Percentiles rank a stretch among this genome's conserved stretches.
These are phyloP conservation scores for Leptinotarsa defecta DNA, from an alignment of 1,140 invertebrate genomes.

Conservation along the genomic window DNA sequence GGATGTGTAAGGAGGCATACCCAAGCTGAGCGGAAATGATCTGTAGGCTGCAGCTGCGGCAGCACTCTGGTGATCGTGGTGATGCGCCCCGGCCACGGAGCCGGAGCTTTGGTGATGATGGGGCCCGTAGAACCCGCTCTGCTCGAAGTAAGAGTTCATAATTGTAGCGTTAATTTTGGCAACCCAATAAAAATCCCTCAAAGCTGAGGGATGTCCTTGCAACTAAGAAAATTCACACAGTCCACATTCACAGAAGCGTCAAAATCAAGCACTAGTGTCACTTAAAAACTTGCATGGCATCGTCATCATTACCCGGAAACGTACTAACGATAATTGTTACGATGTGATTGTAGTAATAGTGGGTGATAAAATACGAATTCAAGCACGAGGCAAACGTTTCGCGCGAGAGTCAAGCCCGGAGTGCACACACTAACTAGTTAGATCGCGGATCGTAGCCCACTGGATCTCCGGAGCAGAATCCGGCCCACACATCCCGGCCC, in stretches of 20 bases:
- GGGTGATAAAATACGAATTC: conserved; percentile 43
- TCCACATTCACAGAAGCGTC: conserved; percentile 31
- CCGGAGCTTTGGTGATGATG: conserved; percentile 77
- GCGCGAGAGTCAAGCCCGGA: conserved; percentile 51
- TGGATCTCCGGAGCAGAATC: conserved; percentile 54
- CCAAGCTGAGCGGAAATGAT: conserved; percentile 80
- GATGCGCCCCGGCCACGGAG: conserved; percentile 68
- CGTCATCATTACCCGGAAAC: conserved; percentile 29
- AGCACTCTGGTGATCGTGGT: conserved; percentile 67
- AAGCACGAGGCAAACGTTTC: conserved; percentile 47
- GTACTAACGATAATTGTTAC: conserved; percentile 55
- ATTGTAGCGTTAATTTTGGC: conserved; percentile 57
- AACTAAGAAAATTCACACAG: conserved; percentile 35
- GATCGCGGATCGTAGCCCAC: conserved; percentile 55
- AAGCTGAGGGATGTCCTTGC: conserved; percentile 40
- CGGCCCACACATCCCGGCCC: conserved; percentile 56
- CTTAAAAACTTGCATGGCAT: conserved; percentile 23
- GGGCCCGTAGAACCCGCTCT: conserved; percentile 89
- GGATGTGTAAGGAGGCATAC: conserved; percentile 80
- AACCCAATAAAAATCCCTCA: conserved; percentile 42
- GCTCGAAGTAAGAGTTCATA: conserved; percentile 96
- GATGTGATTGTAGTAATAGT: conserved; percentile 53
- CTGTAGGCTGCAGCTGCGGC: conserved; percentile 75
- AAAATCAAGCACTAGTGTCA: conserved; percentile 32
- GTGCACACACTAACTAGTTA: conserved; percentile 51